These are phyloP conservation scores for Scaptomyza montana DNA, from an alignment of 1,140 invertebrate genomes.

Conservation along the genomic window DNA sequence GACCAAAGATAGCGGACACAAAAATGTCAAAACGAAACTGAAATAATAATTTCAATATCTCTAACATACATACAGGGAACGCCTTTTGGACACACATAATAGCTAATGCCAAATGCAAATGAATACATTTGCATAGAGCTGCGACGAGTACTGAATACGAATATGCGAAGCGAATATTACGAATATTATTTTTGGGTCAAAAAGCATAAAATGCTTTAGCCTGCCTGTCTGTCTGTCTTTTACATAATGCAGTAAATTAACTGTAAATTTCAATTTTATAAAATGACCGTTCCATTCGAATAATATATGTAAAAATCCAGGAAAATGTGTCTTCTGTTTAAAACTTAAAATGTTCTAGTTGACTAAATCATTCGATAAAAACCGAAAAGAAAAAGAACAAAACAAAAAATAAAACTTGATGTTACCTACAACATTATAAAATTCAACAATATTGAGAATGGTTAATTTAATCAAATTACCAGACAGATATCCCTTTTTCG, in stretches of 20 bases:
- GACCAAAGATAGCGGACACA: conserved; percentile 41
- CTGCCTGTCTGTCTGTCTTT: background rate
- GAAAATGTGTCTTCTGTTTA: too few species aligned
- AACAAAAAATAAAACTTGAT: too few species aligned
- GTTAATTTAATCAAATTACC: too few species aligned
- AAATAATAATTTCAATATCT: conserved; percentile 56
- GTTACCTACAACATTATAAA: background rate
- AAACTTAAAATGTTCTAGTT: too few species aligned
- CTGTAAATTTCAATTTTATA: background rate
- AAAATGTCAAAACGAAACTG: conserved; percentile 44
- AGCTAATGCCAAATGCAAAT: conserved; percentile 31
- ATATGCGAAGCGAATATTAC: conserved; percentile 1
- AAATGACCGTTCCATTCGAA: too few species aligned
- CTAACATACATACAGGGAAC: background rate
- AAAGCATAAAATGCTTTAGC: background rate
- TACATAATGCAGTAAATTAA: background rate
- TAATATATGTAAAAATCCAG: too few species aligned
- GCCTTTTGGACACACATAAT: conserved; percentile 8
- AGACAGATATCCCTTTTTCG: background rate
- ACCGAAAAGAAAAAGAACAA: too few species aligned
- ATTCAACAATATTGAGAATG: background rate
- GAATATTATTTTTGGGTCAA: background rate
- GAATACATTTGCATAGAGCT: conserved; percentile 14
- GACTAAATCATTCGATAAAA: too few species aligned
- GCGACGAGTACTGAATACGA: conserved; percentile 15